phyloP scores from a whole-genome alignment of 2,888 invertebrate genomes.

The Calliphora vomitoria region DNA sequence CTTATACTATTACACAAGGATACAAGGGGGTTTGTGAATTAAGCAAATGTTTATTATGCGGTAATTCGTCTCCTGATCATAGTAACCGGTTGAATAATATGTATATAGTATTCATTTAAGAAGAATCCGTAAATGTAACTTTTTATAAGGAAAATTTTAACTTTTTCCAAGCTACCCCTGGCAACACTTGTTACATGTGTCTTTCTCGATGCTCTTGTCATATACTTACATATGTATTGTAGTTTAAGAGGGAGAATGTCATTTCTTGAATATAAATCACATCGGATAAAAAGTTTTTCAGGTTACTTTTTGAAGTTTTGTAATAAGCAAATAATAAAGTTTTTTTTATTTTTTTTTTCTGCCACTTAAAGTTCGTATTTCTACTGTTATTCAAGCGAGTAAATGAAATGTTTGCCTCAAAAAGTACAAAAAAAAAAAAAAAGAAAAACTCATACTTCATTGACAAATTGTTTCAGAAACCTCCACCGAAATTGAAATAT shows the following conservation, averaged over 20 bases:
- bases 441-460: constrained; percentile 13
- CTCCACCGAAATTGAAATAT: constrained; percentile 26
- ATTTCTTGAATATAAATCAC: constrained; percentile 33
- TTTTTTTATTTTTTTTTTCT: constrained; percentile 1
- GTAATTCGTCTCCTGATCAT: too few species aligned
- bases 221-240: neutral
- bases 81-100: too few species aligned
- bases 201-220: neutral
- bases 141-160: too few species aligned
- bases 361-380: constrained; percentile 27
- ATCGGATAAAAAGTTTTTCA: constrained; percentile 32
- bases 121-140: too few species aligned
- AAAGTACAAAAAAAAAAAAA: neutral
- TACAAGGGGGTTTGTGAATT: too few species aligned
- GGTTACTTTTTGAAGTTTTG: constrained; percentile 46
- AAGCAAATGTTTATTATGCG: too few species aligned
- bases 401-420: constrained; percentile 49
- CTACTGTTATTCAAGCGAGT: constrained; percentile 41
- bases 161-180: too few species aligned
- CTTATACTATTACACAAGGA: too few species aligned
- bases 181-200: neutral
- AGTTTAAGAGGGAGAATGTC: neutral
- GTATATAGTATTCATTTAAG: too few species aligned
- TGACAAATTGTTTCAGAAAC: constrained; percentile 50
- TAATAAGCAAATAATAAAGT: constrained; percentile 50